Percentiles rank a stretch among this genome's conserved stretches.
Evolutionary conservation across 2,113 vertebrate genomes (phyloP).

Genomic region (Balaeniceps rex): DNA sequence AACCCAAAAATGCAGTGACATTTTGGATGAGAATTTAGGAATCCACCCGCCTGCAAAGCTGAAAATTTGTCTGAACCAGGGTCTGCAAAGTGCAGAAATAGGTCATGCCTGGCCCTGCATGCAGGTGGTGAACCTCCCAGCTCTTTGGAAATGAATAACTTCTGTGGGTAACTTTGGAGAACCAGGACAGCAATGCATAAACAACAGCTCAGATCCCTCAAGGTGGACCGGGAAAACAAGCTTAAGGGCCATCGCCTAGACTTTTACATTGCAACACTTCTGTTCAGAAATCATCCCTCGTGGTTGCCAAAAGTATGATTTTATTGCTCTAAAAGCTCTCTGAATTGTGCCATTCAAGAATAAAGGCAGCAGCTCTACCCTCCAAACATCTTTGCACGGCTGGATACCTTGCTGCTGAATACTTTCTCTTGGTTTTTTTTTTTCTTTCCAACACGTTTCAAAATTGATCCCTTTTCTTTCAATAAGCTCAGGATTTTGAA

Average conservation of each 20-base stretch:
- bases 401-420: slow-evolving; percentile 56
- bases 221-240: slow-evolving; percentile 25
- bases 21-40: background rate
- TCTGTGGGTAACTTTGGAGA: background rate
- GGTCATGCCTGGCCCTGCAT: background rate
- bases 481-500: slow-evolving; percentile 37
- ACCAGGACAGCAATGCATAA: background rate
- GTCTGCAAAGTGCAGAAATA: background rate
- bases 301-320: slow-evolving; percentile 59
- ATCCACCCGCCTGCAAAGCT: background rate
- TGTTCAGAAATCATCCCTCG: slow-evolving; percentile 7
- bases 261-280: background rate
- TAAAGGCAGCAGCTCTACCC: slow-evolving; percentile 33
- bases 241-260: background rate
- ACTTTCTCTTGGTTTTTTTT: slow-evolving; percentile 9
- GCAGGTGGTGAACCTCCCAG: background rate
- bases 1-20: background rate
- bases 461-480: slow-evolving; percentile 60
- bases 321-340: slow-evolving; percentile 61
- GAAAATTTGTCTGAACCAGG: background rate
- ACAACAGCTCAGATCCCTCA: slow-evolving; percentile 19
- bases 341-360: slow-evolving; percentile 59
- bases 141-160: background rate
- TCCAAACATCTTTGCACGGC: slow-evolving; percentile 42
- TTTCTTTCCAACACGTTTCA: slow-evolving; percentile 26